phyloP scores from a whole-genome alignment of 2,797 vertebrate species.

The Anabacerthia variegaticeps region DNA sequence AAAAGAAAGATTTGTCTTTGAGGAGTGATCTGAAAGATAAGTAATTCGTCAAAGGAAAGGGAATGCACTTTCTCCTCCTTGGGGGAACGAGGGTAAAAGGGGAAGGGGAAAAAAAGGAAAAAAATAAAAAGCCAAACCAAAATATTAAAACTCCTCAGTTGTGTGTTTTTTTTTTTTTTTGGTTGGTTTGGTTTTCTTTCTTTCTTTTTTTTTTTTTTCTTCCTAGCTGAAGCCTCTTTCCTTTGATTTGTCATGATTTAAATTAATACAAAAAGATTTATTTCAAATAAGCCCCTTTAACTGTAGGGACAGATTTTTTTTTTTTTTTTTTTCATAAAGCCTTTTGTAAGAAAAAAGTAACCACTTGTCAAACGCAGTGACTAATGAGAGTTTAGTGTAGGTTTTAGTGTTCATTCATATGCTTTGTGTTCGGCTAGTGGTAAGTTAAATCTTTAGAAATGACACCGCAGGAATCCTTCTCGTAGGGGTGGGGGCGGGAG shows the following conservation, averaged over 20 bases:
- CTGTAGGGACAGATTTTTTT: slow-evolving; percentile 57
- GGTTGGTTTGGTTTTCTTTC: background rate
- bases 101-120: background rate
- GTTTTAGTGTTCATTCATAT: slow-evolving; percentile 72
- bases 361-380: slow-evolving; percentile 74
- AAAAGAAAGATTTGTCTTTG: slow-evolving; percentile 48
- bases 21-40: slow-evolving; percentile 59
- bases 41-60: slow-evolving; percentile 33
- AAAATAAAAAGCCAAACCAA: too few species aligned
- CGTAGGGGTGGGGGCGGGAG: slow-evolving; percentile 58
- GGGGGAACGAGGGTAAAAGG: slow-evolving; percentile 14
- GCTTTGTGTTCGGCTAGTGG: slow-evolving; percentile 64
- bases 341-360: slow-evolving; percentile 77
- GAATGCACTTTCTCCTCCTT: slow-evolving; percentile 40
- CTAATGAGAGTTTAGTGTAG: slow-evolving; percentile 73
- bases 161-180: background rate
- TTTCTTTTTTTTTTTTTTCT: background rate
- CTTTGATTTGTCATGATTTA: slow-evolving; percentile 69
- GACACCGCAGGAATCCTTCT: slow-evolving; percentile 56
- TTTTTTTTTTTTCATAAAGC: slow-evolving; percentile 13
- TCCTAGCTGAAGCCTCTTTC: slow-evolving; percentile 13
- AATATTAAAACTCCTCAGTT: background rate
- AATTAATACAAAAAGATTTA: slow-evolving; percentile 68
- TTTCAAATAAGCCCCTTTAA: slow-evolving; percentile 69
- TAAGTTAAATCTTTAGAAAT: slow-evolving; percentile 77